These are phyloP conservation scores for Neodontobutis hainanensis DNA, from an alignment of 2,113 vertebrate species.

Conservation along the genomic window DNA sequence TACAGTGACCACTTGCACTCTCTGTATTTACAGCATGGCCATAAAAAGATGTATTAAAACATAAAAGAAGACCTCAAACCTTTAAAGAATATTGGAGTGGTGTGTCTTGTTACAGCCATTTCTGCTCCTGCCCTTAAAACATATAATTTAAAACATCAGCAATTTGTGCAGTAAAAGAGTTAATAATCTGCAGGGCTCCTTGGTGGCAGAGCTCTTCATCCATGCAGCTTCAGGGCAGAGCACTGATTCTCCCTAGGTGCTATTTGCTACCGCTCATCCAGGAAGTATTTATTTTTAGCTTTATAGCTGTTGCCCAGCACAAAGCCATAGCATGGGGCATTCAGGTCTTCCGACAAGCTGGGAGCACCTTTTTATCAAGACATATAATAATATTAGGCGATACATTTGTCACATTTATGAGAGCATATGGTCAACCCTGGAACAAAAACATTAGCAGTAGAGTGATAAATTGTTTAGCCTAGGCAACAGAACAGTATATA, in stretches of 20 bases:
- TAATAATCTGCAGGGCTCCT: constrained; percentile 40
- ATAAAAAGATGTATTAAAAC: constrained; percentile 24
- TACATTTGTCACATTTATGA: not conserved
- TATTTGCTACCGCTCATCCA: constrained; percentile 56
- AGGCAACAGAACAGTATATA: not conserved
- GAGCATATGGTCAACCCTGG: constrained; percentile 1
- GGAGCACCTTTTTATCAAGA: constrained; percentile 6
- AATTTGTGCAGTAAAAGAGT: constrained; percentile 8
- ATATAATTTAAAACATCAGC: too few relatives aligned
- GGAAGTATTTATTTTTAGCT: constrained; percentile 74
- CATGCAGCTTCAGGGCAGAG: constrained; percentile 41
- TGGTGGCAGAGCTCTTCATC: constrained; percentile 48
- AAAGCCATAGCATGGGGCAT: constrained; percentile 49
- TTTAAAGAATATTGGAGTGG: constrained; percentile 5
- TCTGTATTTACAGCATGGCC: constrained; percentile 4
- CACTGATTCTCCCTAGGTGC: constrained; percentile 67
- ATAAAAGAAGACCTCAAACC: not conserved
- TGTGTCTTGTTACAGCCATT: constrained; percentile 18
- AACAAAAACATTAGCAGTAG: not conserved
- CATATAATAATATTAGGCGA: constrained; percentile 4
- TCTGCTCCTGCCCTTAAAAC: not conserved
- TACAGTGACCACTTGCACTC: constrained; percentile 2
- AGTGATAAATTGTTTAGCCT: not conserved
- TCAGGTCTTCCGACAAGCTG: constrained; percentile 27
- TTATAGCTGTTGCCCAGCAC: constrained; percentile 50